Percentiles rank a stretch among this genome's conserved stretches.
These are phyloP conservation scores for Marcusenius ussheri DNA, from an alignment of 2,113 vertebrate species.

Conservation along the genomic window DNA sequence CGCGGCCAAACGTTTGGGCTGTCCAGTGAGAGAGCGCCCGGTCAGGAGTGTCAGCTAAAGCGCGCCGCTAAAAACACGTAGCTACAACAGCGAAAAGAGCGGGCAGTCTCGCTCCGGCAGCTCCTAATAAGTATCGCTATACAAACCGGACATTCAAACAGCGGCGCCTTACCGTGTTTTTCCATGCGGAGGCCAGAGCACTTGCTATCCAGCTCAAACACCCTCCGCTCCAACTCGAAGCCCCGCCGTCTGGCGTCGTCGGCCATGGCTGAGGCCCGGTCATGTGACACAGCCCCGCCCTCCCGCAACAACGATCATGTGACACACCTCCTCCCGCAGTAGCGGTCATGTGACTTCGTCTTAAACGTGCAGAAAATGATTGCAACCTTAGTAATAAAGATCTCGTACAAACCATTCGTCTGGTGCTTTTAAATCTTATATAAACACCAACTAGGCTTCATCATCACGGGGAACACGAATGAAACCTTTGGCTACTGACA, in stretches of 20 bases:
- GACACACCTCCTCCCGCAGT: not conserved
- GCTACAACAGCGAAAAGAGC: not conserved
- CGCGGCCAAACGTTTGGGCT: not conserved
- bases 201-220: slow-evolving; percentile 67
- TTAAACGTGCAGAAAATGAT: not conserved
- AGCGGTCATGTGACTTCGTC: not conserved
- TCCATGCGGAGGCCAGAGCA: slow-evolving; percentile 62
- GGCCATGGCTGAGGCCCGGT: slow-evolving; percentile 63
- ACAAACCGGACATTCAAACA: not conserved
- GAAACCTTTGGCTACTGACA: not conserved
- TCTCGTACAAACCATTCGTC: not conserved
- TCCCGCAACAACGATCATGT: not conserved
- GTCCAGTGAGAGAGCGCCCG: not conserved
- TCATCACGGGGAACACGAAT: not conserved
- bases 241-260: slow-evolving; percentile 68
- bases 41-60: not conserved
- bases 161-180: slow-evolving; percentile 56
- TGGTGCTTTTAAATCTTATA: not conserved
- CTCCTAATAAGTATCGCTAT: not conserved
- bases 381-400: not conserved
- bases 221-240: slow-evolving; percentile 68
- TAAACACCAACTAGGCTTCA: not conserved
- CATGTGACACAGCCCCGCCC: slow-evolving; percentile 49
- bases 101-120: not conserved
- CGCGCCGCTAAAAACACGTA: not conserved